phyloP scores from a whole-genome alignment of 2,888 invertebrate genomes.

The Cataglyphis albicans region DNA sequence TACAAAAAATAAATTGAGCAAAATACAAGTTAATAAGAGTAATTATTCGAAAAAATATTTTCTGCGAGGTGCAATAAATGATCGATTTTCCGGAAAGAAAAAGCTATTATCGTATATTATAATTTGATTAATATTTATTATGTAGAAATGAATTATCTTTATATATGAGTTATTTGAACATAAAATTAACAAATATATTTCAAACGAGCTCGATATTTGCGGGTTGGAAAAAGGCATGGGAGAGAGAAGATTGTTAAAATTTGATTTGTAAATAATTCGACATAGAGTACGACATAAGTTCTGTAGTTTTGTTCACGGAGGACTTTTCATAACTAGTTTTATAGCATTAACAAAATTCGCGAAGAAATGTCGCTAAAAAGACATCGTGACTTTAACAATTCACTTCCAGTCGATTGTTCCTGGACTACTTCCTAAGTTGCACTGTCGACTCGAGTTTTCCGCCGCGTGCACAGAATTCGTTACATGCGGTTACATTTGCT shows the following conservation, averaged over 20 bases:
- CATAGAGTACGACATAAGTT: not conserved
- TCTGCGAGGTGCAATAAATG: not conserved
- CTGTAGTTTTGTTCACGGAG: not conserved
- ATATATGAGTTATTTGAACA: not conserved
- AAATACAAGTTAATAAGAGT: not conserved
- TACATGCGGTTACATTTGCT: conserved; percentile 22
- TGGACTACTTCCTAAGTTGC: conserved; percentile 37
- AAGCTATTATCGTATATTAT: not conserved
- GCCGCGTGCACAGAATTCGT: conserved; percentile 41
- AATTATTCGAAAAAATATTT: not conserved
- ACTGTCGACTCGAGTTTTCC: conserved; percentile 35
- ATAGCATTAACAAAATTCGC: not conserved
- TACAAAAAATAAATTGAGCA: not conserved
- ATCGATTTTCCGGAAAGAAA: not conserved
- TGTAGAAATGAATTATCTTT: conserved; percentile 19
- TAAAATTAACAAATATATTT: conserved; percentile 10
- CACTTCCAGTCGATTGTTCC: conserved; percentile 44
- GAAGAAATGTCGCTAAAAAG: conserved; percentile 14
- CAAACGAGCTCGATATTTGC: not conserved
- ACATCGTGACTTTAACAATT: conserved; percentile 34
- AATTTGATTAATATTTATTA: not conserved
- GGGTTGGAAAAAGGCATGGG: not conserved
- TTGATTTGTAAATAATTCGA: conserved; percentile 26
- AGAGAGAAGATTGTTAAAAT: conserved; percentile 26
- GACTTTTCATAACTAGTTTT: conserved; percentile 47